A percentile compares a stretch with the other conserved stretches of the same genome.
Conservation (phyloP, 2,888 invertebrate species). For the Apotomis turbidana region DNA sequence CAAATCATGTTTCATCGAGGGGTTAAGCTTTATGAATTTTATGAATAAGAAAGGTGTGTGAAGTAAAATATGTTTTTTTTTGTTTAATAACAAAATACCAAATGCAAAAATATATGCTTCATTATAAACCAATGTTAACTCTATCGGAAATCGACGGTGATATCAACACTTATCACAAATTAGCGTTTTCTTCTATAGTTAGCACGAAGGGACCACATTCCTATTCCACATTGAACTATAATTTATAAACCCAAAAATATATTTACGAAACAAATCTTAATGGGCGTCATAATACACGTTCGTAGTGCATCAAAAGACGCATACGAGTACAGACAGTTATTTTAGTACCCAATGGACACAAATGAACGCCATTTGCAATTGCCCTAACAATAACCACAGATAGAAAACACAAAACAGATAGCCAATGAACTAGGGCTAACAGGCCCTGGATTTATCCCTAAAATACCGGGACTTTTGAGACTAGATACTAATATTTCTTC, state of each 20-base stretch:
- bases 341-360: conserved; percentile 11
- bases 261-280: conserved; percentile 5
- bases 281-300: not conserved
- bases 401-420: not conserved
- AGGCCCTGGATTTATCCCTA: too few relatives aligned
- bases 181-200: too few relatives aligned
- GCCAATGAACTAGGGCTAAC: too few relatives aligned
- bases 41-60: not conserved
- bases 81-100: too few relatives aligned
- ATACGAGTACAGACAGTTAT: conserved; percentile 7
- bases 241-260: not conserved
- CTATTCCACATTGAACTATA: not conserved
- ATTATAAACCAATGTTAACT: too few relatives aligned
- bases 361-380: conserved; percentile 23
- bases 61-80: not conserved
- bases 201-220: too few relatives aligned
- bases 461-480: too few relatives aligned
- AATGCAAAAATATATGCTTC: too few relatives aligned
- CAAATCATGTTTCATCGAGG: conserved; percentile 1
- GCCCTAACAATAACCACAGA: conserved; percentile 19
- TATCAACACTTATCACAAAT: too few relatives aligned
- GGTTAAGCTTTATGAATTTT: conserved; percentile 1
- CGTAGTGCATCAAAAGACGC: conserved; percentile 10
- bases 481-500: too few relatives aligned
- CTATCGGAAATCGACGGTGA: too few relatives aligned